Percentiles rank a stretch among this genome's conserved stretches.
Conservation (phyloP, 2,797 vertebrate species). For the Falco biarmicus region DNA sequence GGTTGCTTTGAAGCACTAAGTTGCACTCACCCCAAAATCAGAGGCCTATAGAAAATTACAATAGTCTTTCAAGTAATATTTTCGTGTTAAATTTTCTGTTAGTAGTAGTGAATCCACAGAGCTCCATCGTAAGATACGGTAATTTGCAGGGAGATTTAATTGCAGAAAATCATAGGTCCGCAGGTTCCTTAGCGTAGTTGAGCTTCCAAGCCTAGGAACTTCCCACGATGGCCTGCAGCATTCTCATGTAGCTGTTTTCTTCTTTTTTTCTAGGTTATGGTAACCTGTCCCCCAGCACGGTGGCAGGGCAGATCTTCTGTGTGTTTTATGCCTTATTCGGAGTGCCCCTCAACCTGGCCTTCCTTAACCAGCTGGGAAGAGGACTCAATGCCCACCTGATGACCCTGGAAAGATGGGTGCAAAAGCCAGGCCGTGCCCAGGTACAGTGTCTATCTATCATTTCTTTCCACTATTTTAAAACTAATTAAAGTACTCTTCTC, state of each 20-base stretch:
- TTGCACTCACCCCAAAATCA: not conserved
- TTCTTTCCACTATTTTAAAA: not conserved
- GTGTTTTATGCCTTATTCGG: slow-evolving; percentile 92
- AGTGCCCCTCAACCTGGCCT: slow-evolving; percentile 89
- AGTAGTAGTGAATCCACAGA: not conserved
- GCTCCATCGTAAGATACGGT: not conserved
- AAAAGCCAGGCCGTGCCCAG: slow-evolving; percentile 69
- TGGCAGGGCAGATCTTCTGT: slow-evolving; percentile 90
- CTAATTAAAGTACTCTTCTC: not conserved
- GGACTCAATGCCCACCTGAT: slow-evolving; percentile 83
- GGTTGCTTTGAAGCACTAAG: not conserved
- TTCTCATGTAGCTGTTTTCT: not conserved
- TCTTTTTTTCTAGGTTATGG: slow-evolving; percentile 85
- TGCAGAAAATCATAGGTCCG: not conserved
- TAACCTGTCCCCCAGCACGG: slow-evolving; percentile 90
- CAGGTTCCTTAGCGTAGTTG: not conserved
- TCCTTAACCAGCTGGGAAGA: slow-evolving; percentile 89
- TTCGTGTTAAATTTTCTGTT: not conserved
- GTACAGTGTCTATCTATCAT: slow-evolving; percentile 29
- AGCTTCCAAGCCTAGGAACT: not conserved
- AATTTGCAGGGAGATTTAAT: not conserved
- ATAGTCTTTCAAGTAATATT: not conserved
- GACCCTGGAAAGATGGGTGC: slow-evolving; percentile 82
- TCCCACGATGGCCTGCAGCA: not conserved
- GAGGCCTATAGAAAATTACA: not conserved